A percentile compares a stretch with the other conserved stretches of the same genome.
phyloP scores from a whole-genome alignment of 1,140 invertebrate genomes.

The Colletes latitarsis region DNA sequence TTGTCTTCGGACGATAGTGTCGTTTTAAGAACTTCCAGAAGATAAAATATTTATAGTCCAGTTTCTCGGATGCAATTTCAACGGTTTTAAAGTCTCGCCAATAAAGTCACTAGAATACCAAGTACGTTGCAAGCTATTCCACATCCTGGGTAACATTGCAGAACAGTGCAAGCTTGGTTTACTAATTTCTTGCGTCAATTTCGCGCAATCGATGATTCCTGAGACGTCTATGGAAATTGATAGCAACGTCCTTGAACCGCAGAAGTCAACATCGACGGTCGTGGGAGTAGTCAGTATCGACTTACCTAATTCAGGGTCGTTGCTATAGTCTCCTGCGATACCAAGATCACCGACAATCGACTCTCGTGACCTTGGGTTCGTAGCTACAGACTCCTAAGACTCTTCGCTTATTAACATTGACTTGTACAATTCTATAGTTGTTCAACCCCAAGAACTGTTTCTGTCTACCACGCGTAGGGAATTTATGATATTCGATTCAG shows the following conservation, averaged over 20 bases:
- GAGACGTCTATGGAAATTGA: not conserved
- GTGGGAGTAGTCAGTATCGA: not conserved
- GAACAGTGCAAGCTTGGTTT: too few species aligned
- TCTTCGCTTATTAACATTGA: not conserved
- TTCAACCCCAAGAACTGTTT: too few species aligned
- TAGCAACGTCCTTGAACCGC: not conserved
- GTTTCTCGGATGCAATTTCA: too few species aligned
- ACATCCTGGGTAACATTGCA: too few species aligned
- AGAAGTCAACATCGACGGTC: not conserved
- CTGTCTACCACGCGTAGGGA: too few species aligned
- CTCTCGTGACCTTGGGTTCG: not conserved
- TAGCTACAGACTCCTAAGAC: not conserved
- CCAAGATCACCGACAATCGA: constrained; percentile 11
- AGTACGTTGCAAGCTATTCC: too few species aligned
- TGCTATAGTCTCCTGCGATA: constrained; percentile 2
- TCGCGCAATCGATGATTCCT: not conserved
- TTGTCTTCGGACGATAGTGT: too few species aligned
- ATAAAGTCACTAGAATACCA: too few species aligned
- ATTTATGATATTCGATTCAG: not conserved
- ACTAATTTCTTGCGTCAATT: too few species aligned
- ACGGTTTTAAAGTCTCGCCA: too few species aligned
- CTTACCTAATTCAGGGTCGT: not conserved
- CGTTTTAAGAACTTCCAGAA: too few species aligned
- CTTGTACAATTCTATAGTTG: not conserved
- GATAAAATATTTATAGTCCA: too few species aligned